Evolutionary conservation across 2,888 invertebrate species (phyloP), one percentile per base, ranked within the genome.

Genomic region (Portevinia maculata): DNA sequence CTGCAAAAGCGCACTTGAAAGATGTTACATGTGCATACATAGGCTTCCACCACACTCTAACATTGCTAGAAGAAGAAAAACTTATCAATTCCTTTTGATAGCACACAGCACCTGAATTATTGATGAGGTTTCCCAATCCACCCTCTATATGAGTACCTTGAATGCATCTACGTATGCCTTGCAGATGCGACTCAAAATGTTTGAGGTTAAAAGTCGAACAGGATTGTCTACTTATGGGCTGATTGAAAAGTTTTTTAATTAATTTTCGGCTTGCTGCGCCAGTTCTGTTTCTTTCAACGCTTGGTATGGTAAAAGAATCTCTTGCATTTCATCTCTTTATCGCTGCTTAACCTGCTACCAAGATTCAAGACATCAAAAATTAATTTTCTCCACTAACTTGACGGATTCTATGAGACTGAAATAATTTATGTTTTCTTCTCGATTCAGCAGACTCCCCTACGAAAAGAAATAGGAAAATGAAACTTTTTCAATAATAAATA

Each of bases 231-330:
- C 48, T 64, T 76, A 70, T 65, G 55, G 55, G 60, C 85, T 86
- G 86, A 87, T 87, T 86, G 85, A 84, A 88, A 89, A 89, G 85
- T 89, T 88, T 89, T 89, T 88, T 89, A 89, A 89, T 89, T 89
- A 89, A 88, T 89, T 89, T 86, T 83, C 34, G 15, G 7, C 13
- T 39, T 57, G 39, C 57, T 55, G 34, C 21, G 67, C 55, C 73
- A 74, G 21, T 57, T 67, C 34, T 3, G 24, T 24, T 7, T 65
- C 76, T 67, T 70, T 73, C 71, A 76, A 60, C 65, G 71, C 55
- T 24, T 13, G 21, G 30, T 15, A 21, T 19, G 32, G 15, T 24
- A 17, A 37, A 32, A n/a, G n/a, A 24, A 44, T 73, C 39, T 65
- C 30, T 21, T 46, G 46, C n/a, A 41, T 9, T 19, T 46, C 32